Base-by-base conservation (phyloP, 1,140 invertebrate genomes). In the Hyposmocoma kahamanoa region DNA sequence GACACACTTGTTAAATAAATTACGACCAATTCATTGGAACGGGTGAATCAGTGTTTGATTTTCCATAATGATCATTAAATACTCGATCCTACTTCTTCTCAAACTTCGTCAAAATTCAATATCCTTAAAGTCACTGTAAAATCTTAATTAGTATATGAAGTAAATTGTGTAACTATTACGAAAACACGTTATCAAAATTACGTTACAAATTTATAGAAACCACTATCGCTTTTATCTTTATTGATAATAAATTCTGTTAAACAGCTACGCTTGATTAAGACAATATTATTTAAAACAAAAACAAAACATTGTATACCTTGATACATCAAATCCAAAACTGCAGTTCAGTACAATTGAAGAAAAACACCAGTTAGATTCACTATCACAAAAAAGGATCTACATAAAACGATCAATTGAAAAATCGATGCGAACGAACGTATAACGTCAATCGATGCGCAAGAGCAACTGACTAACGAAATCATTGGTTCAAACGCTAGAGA, bases 191-290 rank as follows among this genome's bases (percentile, higher is more conserved):
- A n/a, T n/a, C n/a, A 36, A 49, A 44, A 46, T 22, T 4, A 47
- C 36, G 21, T 52, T 46, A 42, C 57, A 60, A 62, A 66, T 55
- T 67, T 55, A 71, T 59, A 61, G 65, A 74, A 73, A 72, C 62
- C 75, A 77, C 72, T 72, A 77, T 79, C 73, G 73, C 67, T 66
- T 54, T 71, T 78, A 74, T 76, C 73, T 61, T 20, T 50, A 54
- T 46, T 20, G 50, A 53, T 52, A 52, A 49, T 56, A 59, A 51
- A 49, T 57, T 53, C 50, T 59, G 53, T 53, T 48, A 59, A 60
- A 57, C 51, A 34, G 15, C 32, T 36, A 58, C 54, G 51, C 24
- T 47, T 39, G 59, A 30, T 49, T 56, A 55, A 59, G 28, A 44
- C 44, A 47, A 50, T 56, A 48, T 54, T 53, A 30, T 41, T 22